Conservation (phyloP, 2,113 vertebrate genomes). For the Sturnira hondurensis region DNA sequence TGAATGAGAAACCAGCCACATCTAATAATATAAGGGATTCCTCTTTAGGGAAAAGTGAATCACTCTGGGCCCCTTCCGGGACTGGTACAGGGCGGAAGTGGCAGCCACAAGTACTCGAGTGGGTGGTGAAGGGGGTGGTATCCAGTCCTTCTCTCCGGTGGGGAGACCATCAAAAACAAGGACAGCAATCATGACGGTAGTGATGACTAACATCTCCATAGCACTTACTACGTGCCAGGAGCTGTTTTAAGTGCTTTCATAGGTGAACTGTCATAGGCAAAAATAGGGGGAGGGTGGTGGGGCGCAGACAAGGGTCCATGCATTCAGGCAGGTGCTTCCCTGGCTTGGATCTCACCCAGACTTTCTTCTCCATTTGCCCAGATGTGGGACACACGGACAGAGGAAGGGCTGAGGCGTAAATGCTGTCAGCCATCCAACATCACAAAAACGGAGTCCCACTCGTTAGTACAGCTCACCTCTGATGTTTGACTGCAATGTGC, state of each 20-base stretch:
- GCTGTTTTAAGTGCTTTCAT: background rate
- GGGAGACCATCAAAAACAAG: background rate
- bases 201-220: rapidly evolving
- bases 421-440: background rate
- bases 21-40: background rate
- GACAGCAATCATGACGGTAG: background rate
- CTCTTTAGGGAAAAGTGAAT: background rate
- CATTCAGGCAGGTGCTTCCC: background rate
- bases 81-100: background rate
- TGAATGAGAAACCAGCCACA: background rate
- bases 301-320: background rate
- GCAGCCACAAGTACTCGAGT: background rate
- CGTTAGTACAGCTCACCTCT: background rate
- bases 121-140: background rate
- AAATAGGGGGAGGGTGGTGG: background rate
- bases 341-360: background rate
- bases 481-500: background rate
- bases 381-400: background rate
- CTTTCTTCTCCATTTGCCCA: background rate
- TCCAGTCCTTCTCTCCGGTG: background rate
- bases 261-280: background rate
- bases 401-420: background rate
- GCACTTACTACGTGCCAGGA: background rate
- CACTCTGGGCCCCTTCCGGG: background rate
- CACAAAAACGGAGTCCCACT: background rate